These are phyloP conservation scores for Oasisia sp. DNA, from an alignment of 2,888 invertebrate species.

Conservation along the genomic window DNA sequence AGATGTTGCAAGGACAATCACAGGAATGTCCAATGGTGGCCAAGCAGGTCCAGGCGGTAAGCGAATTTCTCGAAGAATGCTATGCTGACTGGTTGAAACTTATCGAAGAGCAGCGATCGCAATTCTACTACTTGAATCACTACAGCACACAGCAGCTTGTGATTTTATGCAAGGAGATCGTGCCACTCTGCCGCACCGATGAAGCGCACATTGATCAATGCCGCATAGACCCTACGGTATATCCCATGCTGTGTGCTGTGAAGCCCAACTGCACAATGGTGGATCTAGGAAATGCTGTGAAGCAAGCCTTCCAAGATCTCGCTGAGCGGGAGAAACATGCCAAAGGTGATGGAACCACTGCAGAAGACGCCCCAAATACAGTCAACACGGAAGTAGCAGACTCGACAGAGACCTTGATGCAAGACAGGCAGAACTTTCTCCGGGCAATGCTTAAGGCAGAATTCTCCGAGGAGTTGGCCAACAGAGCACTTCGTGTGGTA, in stretches of 20 bases:
- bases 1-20: conserved; percentile 34
- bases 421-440: background rate
- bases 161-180: conserved; percentile 50
- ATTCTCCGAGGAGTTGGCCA: conserved; percentile 23
- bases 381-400: background rate
- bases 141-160: conserved; percentile 58
- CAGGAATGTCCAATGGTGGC: conserved; percentile 39
- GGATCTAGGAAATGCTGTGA: conserved; percentile 42
- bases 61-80: conserved; percentile 49
- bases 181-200: conserved; percentile 34
- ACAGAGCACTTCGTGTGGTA: background rate
- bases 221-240: conserved; percentile 33
- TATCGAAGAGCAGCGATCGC: conserved; percentile 44
- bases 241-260: conserved; percentile 31
- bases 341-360: background rate
- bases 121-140: conserved; percentile 50
- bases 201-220: conserved; percentile 19
- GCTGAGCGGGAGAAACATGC: conserved; percentile 22
- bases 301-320: conserved; percentile 33
- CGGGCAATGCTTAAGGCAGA: conserved; percentile 25
- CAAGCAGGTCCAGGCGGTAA: conserved; percentile 45
- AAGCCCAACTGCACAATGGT: conserved; percentile 36
- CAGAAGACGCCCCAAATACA: background rate
- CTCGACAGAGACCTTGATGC: background rate
- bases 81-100: conserved; percentile 48